Evolutionary conservation across 2,797 vertebrate species (phyloP).

Genomic region (Gambelia wislizenii): DNA sequence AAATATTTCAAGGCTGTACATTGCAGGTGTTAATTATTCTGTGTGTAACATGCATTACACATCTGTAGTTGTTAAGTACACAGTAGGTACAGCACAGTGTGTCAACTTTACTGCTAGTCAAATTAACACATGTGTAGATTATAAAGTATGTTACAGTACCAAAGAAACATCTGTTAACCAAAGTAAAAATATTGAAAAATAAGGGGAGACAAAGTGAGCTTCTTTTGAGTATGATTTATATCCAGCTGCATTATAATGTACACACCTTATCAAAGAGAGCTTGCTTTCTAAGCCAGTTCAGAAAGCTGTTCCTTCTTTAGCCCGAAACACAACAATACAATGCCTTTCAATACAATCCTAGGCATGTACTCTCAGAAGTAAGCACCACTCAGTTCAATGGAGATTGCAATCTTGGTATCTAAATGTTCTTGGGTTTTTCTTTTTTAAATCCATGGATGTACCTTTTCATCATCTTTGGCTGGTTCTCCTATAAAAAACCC

Average conservation of each 20-base stretch:
- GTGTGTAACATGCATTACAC: conserved; percentile 1
- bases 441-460: background rate
- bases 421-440: too few species aligned
- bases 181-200: conserved; percentile 77
- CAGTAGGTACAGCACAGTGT: conserved; percentile 59
- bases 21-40: conserved; percentile 39
- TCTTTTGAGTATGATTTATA: conserved; percentile 70
- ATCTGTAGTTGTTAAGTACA: conserved; percentile 39
- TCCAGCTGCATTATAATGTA: conserved; percentile 64
- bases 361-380: background rate
- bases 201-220: conserved; percentile 73
- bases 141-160: conserved; percentile 77
- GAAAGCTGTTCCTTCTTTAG: conserved; percentile 50
- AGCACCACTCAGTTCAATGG: too few species aligned
- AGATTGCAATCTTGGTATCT: too few species aligned
- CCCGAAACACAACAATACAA: conserved; percentile 38
- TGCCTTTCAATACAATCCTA: conserved; percentile 22
- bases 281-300: conserved; percentile 39
- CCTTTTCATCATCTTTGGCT: conserved; percentile 27
- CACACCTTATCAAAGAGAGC: conserved; percentile 54
- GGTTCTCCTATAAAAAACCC: background rate
- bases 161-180: conserved; percentile 82
- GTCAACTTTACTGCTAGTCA: conserved; percentile 66
- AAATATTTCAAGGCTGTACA: conserved; percentile 33
- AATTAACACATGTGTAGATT: conserved; percentile 81